A percentile compares a stretch with the other conserved stretches of the same genome.
These are phyloP conservation scores for Pammene fasciana DNA, from an alignment of 2,888 invertebrate genomes.

Conservation along the genomic window DNA sequence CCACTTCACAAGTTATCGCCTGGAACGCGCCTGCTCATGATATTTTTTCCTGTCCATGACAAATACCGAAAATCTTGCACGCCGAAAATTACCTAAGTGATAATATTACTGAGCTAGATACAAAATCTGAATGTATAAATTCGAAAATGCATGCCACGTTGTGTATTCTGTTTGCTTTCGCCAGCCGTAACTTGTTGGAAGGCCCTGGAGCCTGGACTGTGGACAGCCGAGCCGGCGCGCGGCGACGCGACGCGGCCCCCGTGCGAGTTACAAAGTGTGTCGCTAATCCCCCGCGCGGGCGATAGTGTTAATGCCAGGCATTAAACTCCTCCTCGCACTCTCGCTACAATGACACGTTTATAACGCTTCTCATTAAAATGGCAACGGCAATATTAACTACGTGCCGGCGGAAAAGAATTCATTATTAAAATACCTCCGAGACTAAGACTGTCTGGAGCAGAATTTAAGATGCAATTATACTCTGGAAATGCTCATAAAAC, in stretches of 20 bases:
- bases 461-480: constrained; percentile 69
- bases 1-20: too few species aligned
- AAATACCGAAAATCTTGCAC: too few species aligned
- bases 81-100: too few species aligned
- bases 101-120: too few species aligned
- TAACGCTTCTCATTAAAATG: constrained; percentile 70
- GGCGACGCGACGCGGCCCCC: constrained; percentile 1
- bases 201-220: background rate
- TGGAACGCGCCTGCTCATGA: too few species aligned
- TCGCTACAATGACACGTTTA: constrained; percentile 68
- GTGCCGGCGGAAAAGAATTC: constrained; percentile 74
- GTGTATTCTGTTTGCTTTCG: too few species aligned
- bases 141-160: too few species aligned
- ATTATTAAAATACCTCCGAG: constrained; percentile 77
- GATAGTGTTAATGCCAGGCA: constrained; percentile 49
- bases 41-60: too few species aligned
- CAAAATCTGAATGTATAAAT: too few species aligned
- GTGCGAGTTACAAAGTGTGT: constrained; percentile 37
- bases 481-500: constrained; percentile 41
- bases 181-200: too few species aligned
- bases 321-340: constrained; percentile 43
- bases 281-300: constrained; percentile 57
- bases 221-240: background rate
- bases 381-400: constrained; percentile 69
- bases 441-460: constrained; percentile 71